Base-by-base conservation (phyloP, 2,888 invertebrate species). In the Synergus itoensis region DNA sequence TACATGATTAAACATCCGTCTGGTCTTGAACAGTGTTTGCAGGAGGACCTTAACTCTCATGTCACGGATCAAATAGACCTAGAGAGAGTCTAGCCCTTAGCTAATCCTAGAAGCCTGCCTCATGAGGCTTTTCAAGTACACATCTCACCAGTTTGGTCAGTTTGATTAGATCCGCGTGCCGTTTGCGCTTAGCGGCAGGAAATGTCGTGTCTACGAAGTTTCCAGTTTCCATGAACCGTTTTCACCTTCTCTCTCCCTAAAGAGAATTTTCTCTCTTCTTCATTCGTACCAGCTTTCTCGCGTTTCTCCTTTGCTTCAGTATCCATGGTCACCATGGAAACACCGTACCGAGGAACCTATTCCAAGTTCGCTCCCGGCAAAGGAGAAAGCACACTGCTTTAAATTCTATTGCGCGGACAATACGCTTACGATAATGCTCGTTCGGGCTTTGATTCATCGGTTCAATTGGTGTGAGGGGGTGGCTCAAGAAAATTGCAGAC, bases 201-300 rank as follows among this genome's bases (percentile, higher is more conserved):
- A 90, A 88, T 87, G 87, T 88, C 88, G 87, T 86, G 87, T 89
- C 89, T 89, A 87, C 87, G 82, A 89, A 89, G 89, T 90, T 90
- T 89, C 87, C 82, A 67, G 67, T 67, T 67, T 67, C 67, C 67
- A 45, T 67, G 67, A 67, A 67, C 21, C 41, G 53, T 48, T 76
- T 77, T 64, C 21, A 21, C 77, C 40, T 78, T 76, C 67, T 40
- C 67, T 67, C 77, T 78, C 60, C 65, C 48, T 65, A 48, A 43
- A 16, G 62, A 63, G 14, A 43, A 76, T 75, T 78, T 75, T 77
- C 64, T 64, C 67, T 79, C 41, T 28, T 28, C 63, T 65, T 77
- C 41, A 18, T 41, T 36, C 69, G 76, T 43, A 65, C 64, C 62
- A 53, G 18, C 76, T 79, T 80, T 80, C 77, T 80, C 77, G 57